phyloP scores from a whole-genome alignment of 2,797 vertebrate genomes.

The Coreius guichenoti region DNA sequence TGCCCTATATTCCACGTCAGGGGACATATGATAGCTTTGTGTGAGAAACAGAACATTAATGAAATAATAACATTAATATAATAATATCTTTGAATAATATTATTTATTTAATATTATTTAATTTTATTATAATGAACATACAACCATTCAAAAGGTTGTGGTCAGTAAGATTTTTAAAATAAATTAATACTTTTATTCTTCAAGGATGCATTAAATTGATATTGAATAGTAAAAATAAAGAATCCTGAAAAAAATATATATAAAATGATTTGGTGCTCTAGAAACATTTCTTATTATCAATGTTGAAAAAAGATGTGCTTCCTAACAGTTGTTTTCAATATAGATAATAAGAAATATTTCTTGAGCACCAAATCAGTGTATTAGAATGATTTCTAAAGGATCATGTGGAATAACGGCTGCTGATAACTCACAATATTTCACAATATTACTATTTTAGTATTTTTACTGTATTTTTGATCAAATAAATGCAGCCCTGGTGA shows the following conservation, averaged over 20 bases:
- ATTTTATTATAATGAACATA: neutral
- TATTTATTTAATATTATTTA: neutral
- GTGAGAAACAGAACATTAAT: neutral
- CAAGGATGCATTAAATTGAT: neutral
- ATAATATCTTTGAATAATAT: neutral
- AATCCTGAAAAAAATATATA: neutral
- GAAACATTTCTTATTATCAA: too few species aligned
- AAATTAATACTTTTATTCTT: neutral
- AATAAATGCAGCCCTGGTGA: neutral
- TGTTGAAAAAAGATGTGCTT: too few species aligned
- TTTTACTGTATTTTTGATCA: neutral
- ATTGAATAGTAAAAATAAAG: neutral
- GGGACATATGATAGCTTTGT: neutral
- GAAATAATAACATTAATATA: neutral
- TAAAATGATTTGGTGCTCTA: too few species aligned
- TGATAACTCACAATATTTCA: too few species aligned
- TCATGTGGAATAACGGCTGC: too few species aligned
- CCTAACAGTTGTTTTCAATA: neutral
- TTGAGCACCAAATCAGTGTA: neutral
- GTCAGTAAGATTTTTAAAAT: neutral
- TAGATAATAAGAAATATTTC: neutral
- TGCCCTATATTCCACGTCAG: neutral
- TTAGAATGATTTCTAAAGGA: neutral
- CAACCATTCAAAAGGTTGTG: neutral
- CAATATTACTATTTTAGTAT: too few species aligned